Evolutionary conservation across 1,140 invertebrate genomes (phyloP).

Genomic region (Zaprionus kolodkinae): DNA sequence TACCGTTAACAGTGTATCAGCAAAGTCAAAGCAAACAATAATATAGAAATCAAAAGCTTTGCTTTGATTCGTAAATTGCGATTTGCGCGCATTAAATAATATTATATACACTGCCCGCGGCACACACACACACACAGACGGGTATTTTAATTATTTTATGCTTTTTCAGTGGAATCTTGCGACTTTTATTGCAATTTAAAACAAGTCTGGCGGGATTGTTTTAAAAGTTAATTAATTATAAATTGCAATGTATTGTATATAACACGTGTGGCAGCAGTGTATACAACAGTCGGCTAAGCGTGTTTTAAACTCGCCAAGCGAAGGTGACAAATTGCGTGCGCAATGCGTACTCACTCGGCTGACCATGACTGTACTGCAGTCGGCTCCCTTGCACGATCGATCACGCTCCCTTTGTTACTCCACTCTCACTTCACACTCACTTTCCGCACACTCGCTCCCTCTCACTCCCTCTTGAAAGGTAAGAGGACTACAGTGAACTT

Average conservation of each 20-base stretch:
- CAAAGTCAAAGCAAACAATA: slow-evolving; percentile 43
- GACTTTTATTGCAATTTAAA: not conserved
- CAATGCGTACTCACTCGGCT: not conserved
- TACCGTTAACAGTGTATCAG: slow-evolving; percentile 63
- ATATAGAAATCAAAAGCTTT: slow-evolving; percentile 67
- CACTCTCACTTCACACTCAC: not conserved
- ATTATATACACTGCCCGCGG: not conserved
- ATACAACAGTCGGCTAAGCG: not conserved
- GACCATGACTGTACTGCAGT: not conserved
- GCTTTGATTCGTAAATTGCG: slow-evolving; percentile 65
- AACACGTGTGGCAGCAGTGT: not conserved
- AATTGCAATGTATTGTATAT: not conserved
- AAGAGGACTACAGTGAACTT: slow-evolving; percentile 64
- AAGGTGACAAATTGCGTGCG: not conserved
- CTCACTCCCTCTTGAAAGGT: slow-evolving; percentile 12
- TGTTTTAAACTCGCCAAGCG: not conserved
- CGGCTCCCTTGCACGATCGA: not conserved
- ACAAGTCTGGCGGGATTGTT: not conserved
- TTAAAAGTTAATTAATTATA: not conserved
- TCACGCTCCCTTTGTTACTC: not conserved
- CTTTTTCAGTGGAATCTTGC: not conserved
- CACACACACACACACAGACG: no score
- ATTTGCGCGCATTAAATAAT: slow-evolving; percentile 32
- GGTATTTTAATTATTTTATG: slow-evolving; percentile 14
- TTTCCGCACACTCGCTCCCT: not conserved